Conservation (phyloP, 2,888 invertebrate species). For the Lasioglossum figueresi region DNA sequence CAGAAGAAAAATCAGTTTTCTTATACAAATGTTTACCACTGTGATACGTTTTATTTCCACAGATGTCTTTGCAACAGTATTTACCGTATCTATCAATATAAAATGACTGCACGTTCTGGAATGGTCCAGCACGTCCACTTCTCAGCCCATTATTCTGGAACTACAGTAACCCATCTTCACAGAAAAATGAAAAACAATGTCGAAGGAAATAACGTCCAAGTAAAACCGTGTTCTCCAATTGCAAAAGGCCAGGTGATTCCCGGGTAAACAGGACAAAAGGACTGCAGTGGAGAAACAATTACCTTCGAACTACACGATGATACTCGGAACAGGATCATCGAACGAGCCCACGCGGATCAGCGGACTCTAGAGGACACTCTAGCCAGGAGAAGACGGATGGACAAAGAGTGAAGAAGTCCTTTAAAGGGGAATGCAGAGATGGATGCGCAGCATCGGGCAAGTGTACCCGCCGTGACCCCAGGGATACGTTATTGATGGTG, state of each 20-base stretch:
- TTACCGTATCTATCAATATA: background rate
- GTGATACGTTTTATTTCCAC: too few relatives aligned
- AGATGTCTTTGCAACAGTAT: too few relatives aligned
- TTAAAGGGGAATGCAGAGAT: conserved; percentile 44
- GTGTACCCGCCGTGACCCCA: conserved; percentile 4
- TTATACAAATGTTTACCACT: too few relatives aligned
- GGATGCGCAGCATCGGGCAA: conserved; percentile 47
- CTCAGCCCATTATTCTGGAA: background rate
- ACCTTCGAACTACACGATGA: background rate
- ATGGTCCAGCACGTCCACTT: background rate
- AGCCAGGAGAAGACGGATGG: conserved; percentile 32
- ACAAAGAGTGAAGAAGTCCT: conserved; percentile 38
- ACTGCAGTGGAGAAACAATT: background rate
- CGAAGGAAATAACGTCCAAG: background rate
- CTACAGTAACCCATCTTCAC: background rate
- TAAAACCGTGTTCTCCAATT: background rate
- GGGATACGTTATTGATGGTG: conserved; percentile 67
- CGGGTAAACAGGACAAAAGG: background rate
- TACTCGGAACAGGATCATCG: background rate
- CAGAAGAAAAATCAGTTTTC: too few relatives aligned
- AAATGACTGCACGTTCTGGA: background rate
- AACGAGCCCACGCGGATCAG: conserved; percentile 4
- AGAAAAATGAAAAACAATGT: background rate
- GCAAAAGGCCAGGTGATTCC: background rate
- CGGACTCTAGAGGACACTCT: conserved; percentile 17